Conservation (phyloP, 1,140 invertebrate species). For the Popillia japonica region DNA sequence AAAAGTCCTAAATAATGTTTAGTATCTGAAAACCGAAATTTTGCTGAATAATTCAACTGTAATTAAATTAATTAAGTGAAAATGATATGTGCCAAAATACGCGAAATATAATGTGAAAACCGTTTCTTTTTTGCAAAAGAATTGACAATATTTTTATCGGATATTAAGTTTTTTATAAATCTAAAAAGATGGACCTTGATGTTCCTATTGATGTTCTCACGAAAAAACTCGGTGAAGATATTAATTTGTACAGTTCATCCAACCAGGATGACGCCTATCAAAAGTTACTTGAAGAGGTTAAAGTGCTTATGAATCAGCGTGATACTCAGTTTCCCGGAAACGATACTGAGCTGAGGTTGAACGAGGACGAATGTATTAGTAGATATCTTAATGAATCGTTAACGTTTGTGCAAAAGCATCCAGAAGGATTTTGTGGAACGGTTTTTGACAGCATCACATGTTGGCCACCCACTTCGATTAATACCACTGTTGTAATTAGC, state of each 20-base stretch:
- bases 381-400: constrained; percentile 22
- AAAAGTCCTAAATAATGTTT: not conserved
- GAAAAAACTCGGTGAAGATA: not conserved
- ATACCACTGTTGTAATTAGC: constrained; percentile 60
- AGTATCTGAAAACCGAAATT: not conserved
- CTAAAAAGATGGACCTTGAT: not conserved
- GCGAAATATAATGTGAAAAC: not conserved
- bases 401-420: not conserved
- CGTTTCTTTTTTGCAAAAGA: not conserved
- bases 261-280: not conserved
- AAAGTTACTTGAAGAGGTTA: not conserved
- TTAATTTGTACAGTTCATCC: not conserved
- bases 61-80: not conserved
- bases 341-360: not conserved
- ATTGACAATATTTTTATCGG: not conserved
- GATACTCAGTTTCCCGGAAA: not conserved
- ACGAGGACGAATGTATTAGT: not conserved
- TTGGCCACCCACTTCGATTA: constrained; percentile 65
- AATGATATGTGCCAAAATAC: not conserved
- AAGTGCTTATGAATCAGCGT: not conserved
- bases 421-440: constrained; percentile 52
- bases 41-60: not conserved
- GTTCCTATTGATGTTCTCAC: not conserved
- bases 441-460: constrained; percentile 66
- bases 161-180: not conserved